These are phyloP conservation scores for Leistus spinibarbis DNA, from an alignment of 2,888 invertebrate species.

Conservation along the genomic window DNA sequence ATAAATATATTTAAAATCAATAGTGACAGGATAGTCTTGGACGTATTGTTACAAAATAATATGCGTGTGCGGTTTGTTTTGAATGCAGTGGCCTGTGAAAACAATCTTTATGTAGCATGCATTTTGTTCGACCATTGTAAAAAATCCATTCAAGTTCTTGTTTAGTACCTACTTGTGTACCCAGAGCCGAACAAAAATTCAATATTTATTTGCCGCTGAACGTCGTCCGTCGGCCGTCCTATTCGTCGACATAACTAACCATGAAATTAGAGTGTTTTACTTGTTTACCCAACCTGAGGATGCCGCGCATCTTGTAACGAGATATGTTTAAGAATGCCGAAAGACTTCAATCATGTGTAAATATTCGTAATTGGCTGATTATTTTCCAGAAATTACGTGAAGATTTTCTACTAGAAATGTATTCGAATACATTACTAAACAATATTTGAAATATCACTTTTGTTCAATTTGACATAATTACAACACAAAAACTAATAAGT, in stretches of 20 bases:
- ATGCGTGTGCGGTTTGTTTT: not conserved
- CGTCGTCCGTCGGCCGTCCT: not conserved
- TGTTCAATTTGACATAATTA: not conserved
- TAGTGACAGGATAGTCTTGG: too few species aligned
- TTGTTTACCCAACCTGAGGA: slow-evolving; percentile 13
- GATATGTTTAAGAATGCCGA: slow-evolving; percentile 4
- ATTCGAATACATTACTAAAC: not conserved
- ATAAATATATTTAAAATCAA: too few species aligned
- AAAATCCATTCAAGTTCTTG: slow-evolving; percentile 13
- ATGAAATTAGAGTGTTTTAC: slow-evolving; percentile 35
- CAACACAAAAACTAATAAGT: not conserved
- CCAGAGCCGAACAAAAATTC: slow-evolving; percentile 12
- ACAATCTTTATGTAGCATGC: slow-evolving; percentile 23
- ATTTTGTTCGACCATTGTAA: slow-evolving; percentile 33
- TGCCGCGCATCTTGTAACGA: slow-evolving; percentile 11
- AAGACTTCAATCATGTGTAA: slow-evolving; percentile 15
- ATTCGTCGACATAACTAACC: slow-evolving; percentile 26
- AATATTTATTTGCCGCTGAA: slow-evolving; percentile 31
- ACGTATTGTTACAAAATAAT: not conserved
- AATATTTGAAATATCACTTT: not conserved
- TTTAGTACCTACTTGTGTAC: not conserved
- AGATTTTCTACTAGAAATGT: not conserved
- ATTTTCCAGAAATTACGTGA: not conserved
- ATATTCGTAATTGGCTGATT: slow-evolving; percentile 26
- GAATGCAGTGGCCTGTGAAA: slow-evolving; percentile 30